Percentiles rank a stretch among this genome's conserved stretches.
Conservation (phyloP, 2,888 invertebrate genomes). For the Amblyjoppa proteus region DNA sequence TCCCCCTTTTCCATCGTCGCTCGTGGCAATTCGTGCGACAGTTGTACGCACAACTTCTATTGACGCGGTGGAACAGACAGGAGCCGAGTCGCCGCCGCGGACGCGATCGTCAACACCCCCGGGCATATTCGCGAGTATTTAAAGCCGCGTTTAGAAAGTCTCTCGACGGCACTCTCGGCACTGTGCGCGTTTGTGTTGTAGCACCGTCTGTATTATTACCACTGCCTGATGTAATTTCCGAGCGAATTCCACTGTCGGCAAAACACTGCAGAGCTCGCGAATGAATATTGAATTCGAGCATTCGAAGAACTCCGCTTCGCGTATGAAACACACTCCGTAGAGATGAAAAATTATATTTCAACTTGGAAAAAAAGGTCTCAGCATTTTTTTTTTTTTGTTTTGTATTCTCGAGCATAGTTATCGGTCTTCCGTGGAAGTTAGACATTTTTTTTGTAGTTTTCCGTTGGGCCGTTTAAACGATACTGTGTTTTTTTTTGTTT, state of each 20-base stretch:
- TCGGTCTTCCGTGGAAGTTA: background rate
- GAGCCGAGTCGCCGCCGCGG: conserved; percentile 25
- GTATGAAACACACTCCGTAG: background rate
- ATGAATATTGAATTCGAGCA: conserved; percentile 9
- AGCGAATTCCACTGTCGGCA: conserved; percentile 45
- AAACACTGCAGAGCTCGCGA: conserved; percentile 5
- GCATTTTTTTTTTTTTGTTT: background rate
- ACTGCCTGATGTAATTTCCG: conserved; percentile 40
- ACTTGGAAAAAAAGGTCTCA: background rate
- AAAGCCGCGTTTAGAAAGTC: conserved; percentile 64
- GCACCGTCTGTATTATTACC: conserved; percentile 33
- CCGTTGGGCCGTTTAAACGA: background rate
- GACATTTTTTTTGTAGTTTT: background rate
- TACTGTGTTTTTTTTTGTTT: background rate
- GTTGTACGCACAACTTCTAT: conserved; percentile 5
- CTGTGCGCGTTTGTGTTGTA: conserved; percentile 14
- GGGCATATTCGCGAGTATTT: conserved; percentile 60
- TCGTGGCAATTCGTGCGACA: background rate
- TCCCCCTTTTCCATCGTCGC: background rate
- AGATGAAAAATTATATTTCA: background rate
- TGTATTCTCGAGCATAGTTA: background rate
- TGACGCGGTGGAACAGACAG: conserved; percentile 3
- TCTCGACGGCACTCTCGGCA: conserved; percentile 12
- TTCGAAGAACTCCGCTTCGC: background rate
- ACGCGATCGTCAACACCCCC: conserved; percentile 59